Percentiles rank a stretch among this genome's conserved stretches.
Evolutionary conservation across 2,113 vertebrate genomes (phyloP).

Genomic region (Aegithalos caudatus): DNA sequence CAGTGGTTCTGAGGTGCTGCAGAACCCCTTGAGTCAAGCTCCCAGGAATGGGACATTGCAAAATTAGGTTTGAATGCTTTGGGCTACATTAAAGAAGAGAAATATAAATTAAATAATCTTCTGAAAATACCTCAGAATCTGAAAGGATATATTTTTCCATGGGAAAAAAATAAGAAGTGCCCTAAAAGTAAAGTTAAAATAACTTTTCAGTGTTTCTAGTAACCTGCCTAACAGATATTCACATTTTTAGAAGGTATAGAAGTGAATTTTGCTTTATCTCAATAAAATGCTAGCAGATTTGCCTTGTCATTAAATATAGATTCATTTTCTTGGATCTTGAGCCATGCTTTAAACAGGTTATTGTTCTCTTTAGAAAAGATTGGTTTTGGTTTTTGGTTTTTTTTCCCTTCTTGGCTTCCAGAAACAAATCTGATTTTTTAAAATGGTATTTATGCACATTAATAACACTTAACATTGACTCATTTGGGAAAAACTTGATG

Average conservation of each 20-base stretch:
- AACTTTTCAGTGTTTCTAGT: neutral
- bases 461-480: neutral
- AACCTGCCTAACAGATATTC: neutral
- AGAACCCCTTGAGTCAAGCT: neutral
- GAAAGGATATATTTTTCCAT: neutral
- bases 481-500: slow-evolving; percentile 18
- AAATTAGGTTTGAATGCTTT: neutral
- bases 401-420: neutral
- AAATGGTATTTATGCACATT: neutral
- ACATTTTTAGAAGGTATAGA: neutral
- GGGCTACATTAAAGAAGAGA: neutral
- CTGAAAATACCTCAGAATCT: neutral
- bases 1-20: neutral
- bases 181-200: neutral
- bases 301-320: neutral
- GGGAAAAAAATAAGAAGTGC: neutral
- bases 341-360: neutral
- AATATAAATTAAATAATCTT: neutral
- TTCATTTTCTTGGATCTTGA: neutral
- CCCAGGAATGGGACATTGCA: neutral
- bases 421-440: neutral
- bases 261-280: neutral
- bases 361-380: neutral
- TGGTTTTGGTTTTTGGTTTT: neutral
- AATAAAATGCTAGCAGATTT: neutral